phyloP scores from a whole-genome alignment of 2,797 vertebrate species.

The Syncerus caffer region DNA sequence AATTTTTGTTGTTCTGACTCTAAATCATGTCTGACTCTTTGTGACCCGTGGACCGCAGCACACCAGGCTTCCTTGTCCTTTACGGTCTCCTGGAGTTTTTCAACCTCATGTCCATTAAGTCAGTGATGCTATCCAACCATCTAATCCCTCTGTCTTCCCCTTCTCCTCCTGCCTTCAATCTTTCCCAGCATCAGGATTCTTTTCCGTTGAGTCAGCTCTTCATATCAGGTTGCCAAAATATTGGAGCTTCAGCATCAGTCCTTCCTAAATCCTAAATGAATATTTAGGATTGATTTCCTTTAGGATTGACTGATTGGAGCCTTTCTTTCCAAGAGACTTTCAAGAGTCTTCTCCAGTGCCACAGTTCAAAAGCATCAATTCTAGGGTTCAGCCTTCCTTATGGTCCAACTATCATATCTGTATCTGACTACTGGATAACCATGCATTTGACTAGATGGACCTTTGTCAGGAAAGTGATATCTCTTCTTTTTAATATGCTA shows the following conservation, averaged over 20 bases:
- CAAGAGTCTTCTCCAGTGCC: not conserved
- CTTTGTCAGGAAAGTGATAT: not conserved
- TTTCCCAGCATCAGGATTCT: not conserved
- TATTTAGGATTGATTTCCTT: not conserved
- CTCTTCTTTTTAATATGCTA: not conserved
- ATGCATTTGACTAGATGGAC: not conserved
- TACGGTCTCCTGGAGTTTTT: rapidly evolving
- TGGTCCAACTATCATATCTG: not conserved
- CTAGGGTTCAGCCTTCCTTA: not conserved
- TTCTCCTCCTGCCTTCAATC: not conserved
- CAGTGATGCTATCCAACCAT: not conserved
- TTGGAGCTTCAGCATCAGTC: not conserved
- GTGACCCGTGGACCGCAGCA: rapidly evolving
- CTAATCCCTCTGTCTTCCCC: not conserved
- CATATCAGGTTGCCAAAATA: not conserved
- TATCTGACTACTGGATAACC: not conserved
- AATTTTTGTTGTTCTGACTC: not conserved
- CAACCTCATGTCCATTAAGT: not conserved
- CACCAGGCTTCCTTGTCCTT: not conserved
- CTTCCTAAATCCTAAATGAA: not conserved
- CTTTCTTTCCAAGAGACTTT: not conserved
- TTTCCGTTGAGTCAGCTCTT: not conserved
- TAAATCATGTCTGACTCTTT: not conserved
- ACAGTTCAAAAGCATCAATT: not conserved
- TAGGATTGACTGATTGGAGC: not conserved